Percentiles rank a stretch among this genome's conserved stretches.
Conservation (phyloP, 2,888 invertebrate species). For the Philereme vetulata region DNA sequence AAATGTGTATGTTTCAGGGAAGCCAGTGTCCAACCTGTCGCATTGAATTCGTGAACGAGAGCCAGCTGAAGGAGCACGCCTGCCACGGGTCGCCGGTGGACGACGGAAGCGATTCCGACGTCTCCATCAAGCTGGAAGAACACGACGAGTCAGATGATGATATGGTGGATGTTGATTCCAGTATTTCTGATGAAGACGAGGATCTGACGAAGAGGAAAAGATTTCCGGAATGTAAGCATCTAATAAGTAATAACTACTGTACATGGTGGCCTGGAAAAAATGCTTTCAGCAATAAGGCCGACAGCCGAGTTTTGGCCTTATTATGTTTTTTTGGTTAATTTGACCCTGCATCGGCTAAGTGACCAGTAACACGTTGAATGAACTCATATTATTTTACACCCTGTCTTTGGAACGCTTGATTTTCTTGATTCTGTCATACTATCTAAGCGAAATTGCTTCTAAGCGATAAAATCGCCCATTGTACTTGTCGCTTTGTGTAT, state of each 20-base stretch:
- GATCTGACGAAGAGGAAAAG: conserved; percentile 30
- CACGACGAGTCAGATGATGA: conserved; percentile 39
- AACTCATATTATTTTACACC: too few relatives aligned
- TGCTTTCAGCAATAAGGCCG: too few relatives aligned
- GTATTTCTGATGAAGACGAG: conserved; percentile 54
- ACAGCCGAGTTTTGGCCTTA: too few relatives aligned
- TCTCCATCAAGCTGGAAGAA: conserved; percentile 45
- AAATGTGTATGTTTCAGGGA: conserved; percentile 18
- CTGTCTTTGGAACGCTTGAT: too few relatives aligned
- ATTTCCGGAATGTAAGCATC: conserved; percentile 41
- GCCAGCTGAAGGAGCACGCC: conserved; percentile 36
- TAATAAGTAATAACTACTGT: background rate
- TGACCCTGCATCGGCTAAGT: too few relatives aligned
- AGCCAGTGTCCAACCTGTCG: conserved; percentile 27
- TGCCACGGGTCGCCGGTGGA: conserved; percentile 31
- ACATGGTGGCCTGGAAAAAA: background rate
- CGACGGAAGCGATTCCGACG: conserved; percentile 51
- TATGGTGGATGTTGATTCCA: conserved; percentile 52
- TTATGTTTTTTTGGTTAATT: too few relatives aligned
- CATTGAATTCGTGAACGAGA: conserved; percentile 31
- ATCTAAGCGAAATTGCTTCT: too few relatives aligned
- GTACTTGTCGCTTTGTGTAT: too few relatives aligned
- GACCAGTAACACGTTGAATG: too few relatives aligned
- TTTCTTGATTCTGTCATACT: too few relatives aligned
- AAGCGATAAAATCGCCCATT: too few relatives aligned